phyloP scores from a whole-genome alignment of 30 jellyfish, hydroid and myxozoan genomes.

The Phacellophora camtschatica region DNA sequence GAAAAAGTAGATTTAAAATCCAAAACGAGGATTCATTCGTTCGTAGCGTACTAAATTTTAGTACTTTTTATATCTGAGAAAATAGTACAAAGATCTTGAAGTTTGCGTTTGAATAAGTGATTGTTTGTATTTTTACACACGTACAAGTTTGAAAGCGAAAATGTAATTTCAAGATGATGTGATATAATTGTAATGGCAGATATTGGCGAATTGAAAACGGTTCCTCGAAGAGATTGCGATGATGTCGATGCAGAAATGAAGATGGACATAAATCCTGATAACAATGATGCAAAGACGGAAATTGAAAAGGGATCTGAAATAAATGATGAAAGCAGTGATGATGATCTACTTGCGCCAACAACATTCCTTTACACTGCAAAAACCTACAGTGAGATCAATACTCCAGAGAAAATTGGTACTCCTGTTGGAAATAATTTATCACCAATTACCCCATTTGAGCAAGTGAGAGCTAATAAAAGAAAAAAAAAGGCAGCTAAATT shows the following conservation, averaged over 20 bases:
- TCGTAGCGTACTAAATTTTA: too few species aligned
- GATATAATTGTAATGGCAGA: not conserved
- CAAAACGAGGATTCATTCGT: too few species aligned
- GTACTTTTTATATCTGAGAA: too few species aligned
- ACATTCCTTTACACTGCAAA: constrained; percentile 7
- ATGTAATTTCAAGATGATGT: not conserved
- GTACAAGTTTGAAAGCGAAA: not conserved
- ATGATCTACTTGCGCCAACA: constrained; percentile 36
- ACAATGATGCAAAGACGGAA: not conserved
- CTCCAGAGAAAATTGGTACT: constrained; percentile 33
- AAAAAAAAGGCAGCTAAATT: not conserved
- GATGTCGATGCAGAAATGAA: not conserved
- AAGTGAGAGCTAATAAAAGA: not conserved
- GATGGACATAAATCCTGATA: not conserved
- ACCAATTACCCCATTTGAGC: constrained; percentile 37
- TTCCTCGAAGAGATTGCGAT: not conserved
- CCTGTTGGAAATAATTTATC: constrained; percentile 33
- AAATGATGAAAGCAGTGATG: constrained; percentile 40
- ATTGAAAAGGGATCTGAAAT: too few species aligned
- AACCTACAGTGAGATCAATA: not conserved
- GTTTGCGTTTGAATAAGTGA: not conserved
- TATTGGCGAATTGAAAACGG: not conserved
- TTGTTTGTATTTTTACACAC: not conserved
- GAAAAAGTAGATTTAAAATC: too few species aligned
- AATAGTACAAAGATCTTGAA: too few species aligned